Base-by-base conservation (phyloP, 2,113 vertebrate species). In the Protobothrops mucrosquamatus region DNA sequence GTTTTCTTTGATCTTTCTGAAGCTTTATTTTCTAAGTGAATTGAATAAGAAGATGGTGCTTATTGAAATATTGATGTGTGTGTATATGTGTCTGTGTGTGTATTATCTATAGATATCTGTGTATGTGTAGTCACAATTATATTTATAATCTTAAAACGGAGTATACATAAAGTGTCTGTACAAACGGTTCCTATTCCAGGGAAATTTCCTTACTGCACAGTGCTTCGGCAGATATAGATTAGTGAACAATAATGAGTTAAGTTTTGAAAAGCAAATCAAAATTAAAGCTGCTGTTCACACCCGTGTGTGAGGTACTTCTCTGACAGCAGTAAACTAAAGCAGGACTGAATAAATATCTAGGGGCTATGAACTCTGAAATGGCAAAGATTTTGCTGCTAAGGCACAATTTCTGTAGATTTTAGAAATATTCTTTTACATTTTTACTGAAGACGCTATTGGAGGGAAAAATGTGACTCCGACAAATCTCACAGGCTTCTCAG, bases 21-120 rank as follows among this genome's bases (percentile, higher is more conserved):
- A 92, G 94, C 95, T 97, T 87, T 93, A 94, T 95, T 85, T 97
- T 96, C 94, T 95, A 90, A 96, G 96, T 95, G 96, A 93, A 95
- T 94, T 96, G 96, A 96, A 96, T 95, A 95, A 94, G 85, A 95
- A 92, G 92, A 93, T 95, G 9, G 81, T 93, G 92, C 92, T 92
- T 97, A 7, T n/a, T 91, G 96, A 95, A 95, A 92, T 69, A 0
- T 0, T 93, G 90, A 29, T 92, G 94, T 92, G 89, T 92, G 93
- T 90, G 93, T 94, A 22, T 39, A 39, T 81, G 6, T 88, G 24
- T 88, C 23, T 46, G 12, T 56, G 3, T 81, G 15, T 46, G 4
- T 51, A 51, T 91, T 57, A 48, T 26, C 1, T 64, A 15, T 57
- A 29, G 39, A 46, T 89, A 7, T 91, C 18, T 59, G 43, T 61